These are phyloP conservation scores for Chaenocephalus aceratus DNA, from an alignment of 2,113 vertebrate species.

Conservation along the genomic window DNA sequence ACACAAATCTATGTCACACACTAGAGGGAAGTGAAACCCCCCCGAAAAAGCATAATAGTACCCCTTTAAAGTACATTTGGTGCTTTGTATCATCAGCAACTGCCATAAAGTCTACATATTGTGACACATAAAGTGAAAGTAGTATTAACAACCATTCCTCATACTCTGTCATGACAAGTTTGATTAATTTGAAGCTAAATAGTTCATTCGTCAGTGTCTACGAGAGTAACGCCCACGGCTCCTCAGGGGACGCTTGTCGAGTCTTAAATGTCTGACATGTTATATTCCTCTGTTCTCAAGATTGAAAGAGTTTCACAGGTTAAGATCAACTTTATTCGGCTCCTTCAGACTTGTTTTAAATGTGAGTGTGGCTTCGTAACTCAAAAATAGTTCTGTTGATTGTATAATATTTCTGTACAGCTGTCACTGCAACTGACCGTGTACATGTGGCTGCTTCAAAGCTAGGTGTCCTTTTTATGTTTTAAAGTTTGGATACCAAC, in stretches of 20 bases:
- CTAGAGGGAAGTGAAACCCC: too few relatives aligned
- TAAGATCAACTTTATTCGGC: neutral
- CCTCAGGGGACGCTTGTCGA: neutral
- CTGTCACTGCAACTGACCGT: neutral
- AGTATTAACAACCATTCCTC: slow-evolving; percentile 13
- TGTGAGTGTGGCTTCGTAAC: neutral
- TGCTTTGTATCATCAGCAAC: neutral
- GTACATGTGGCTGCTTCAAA: neutral
- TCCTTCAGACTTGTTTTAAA: neutral
- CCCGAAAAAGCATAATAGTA: too few relatives aligned
- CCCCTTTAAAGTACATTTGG: neutral
- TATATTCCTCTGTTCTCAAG: neutral
- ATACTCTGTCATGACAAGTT: neutral
- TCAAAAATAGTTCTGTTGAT: neutral
- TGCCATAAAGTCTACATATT: neutral
- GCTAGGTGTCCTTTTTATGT: neutral
- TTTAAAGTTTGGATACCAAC: neutral
- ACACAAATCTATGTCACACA: too few relatives aligned
- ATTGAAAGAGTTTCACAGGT: neutral
- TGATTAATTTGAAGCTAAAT: neutral
- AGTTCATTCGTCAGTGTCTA: neutral
- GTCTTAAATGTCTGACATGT: neutral
- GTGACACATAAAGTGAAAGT: slow-evolving; percentile 4
- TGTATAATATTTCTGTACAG: too few relatives aligned
- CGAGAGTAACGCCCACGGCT: slow-evolving; percentile 14